Conservation (phyloP, 1,140 invertebrate genomes). For the Drosophila repleta region DNA sequence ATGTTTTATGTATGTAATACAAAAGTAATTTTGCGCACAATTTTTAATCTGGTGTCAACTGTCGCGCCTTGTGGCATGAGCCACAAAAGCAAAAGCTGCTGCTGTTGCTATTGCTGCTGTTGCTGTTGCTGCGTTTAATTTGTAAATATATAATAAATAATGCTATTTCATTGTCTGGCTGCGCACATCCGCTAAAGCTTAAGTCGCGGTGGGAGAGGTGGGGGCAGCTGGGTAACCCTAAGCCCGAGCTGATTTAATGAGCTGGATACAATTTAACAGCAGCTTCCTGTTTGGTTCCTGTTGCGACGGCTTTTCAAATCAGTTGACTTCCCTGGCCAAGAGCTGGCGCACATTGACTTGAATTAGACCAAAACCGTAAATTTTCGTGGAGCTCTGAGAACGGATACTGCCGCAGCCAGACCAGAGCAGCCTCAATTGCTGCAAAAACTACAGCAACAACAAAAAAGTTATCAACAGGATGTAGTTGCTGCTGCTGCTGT, state of each 20-base stretch:
- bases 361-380: constrained; percentile 82
- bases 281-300: constrained; percentile 77
- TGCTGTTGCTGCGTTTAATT: constrained; percentile 56
- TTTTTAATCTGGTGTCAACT: constrained; percentile 77
- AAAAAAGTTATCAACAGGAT: constrained; percentile 58
- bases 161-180: constrained; percentile 68
- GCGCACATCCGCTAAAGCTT: constrained; percentile 62
- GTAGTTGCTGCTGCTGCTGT: constrained; percentile 29
- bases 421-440: constrained; percentile 10
- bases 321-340: constrained; percentile 79
- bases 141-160: constrained; percentile 67
- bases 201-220: too few species aligned
- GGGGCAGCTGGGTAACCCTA: constrained; percentile 1
- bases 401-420: constrained; percentile 53
- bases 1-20: constrained; percentile 32
- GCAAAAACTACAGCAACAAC: not conserved
- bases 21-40: constrained; percentile 76
- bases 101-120: constrained; percentile 13
- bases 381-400: constrained; percentile 69
- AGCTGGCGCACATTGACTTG: constrained; percentile 49
- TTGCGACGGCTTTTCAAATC: constrained; percentile 72
- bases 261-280: constrained; percentile 75
- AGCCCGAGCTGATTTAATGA: constrained; percentile 68
- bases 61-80: constrained; percentile 44
- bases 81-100: constrained; percentile 17